phyloP scores from a whole-genome alignment of 2,888 invertebrate genomes.

The Amphipyra berbera region DNA sequence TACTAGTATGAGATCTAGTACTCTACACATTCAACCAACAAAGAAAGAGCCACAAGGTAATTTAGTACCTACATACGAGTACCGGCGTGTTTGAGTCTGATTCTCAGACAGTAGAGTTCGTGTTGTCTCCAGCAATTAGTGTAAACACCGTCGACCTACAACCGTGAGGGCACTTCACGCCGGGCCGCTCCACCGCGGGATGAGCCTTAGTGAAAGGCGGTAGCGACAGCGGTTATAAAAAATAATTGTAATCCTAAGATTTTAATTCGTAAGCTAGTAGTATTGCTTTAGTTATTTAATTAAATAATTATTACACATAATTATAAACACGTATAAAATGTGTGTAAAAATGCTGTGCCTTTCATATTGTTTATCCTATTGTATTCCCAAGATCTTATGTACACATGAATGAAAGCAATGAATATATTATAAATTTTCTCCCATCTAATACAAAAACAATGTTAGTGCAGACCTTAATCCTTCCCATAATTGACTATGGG shows the following conservation, averaged over 20 bases:
- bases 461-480: too few relatives aligned
- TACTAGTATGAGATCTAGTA: neutral
- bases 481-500: too few relatives aligned
- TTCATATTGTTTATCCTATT: too few relatives aligned
- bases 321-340: too few relatives aligned
- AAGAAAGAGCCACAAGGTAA: conserved; percentile 30
- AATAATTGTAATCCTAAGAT: neutral
- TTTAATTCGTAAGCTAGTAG: too few relatives aligned
- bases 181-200: conserved; percentile 46
- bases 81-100: conserved; percentile 38
- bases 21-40: neutral
- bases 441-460: too few relatives aligned
- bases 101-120: conserved; percentile 67
- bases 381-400: too few relatives aligned
- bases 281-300: too few relatives aligned
- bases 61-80: conserved; percentile 11
- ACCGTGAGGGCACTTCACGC: conserved; percentile 74
- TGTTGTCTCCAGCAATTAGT: conserved; percentile 83
- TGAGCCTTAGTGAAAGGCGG: conserved; percentile 23
- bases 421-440: too few relatives aligned
- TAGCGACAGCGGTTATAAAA: conserved; percentile 17
- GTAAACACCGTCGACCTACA: conserved; percentile 81
- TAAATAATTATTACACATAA: too few relatives aligned
- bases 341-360: too few relatives aligned
- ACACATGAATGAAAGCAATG: too few relatives aligned